Percentiles rank a stretch among this genome's conserved stretches.
phyloP scores from a whole-genome alignment of 2,888 invertebrate species.

The Drosophila quinaria region DNA sequence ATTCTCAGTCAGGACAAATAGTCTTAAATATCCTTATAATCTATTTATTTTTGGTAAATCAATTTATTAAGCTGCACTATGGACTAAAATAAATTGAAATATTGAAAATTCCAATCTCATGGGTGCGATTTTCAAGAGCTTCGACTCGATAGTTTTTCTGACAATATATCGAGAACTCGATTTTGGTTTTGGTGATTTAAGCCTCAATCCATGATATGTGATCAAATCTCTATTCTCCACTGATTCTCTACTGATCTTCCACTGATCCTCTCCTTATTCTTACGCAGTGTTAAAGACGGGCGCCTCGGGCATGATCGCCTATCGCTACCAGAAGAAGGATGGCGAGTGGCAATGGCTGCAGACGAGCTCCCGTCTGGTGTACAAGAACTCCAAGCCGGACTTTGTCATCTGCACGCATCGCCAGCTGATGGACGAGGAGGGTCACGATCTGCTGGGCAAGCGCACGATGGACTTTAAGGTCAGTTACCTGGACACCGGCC shows the following conservation, averaged over 20 bases:
- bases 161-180: too few relatives aligned
- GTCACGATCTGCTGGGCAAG: conserved; percentile 97
- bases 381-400: conserved; percentile 99
- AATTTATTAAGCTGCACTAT: too few relatives aligned
- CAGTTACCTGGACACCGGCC: conserved; percentile 97
- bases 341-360: conserved; percentile 99
- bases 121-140: too few relatives aligned
- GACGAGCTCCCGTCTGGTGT: conserved; percentile 97
- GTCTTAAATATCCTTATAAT: too few relatives aligned
- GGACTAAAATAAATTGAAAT: too few relatives aligned
- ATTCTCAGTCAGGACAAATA: too few relatives aligned
- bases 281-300: conserved; percentile 97
- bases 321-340: conserved; percentile 97
- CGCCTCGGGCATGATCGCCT: conserved; percentile 99
- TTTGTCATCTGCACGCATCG: conserved; percentile 99
- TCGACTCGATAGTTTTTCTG: too few relatives aligned
- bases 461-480: conserved; percentile 99
- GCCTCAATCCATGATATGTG: too few relatives aligned
- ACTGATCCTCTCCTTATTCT: not conserved
- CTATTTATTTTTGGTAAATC: too few relatives aligned
- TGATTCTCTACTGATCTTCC: not conserved
- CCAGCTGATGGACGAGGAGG: conserved; percentile 99
- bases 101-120: too few relatives aligned
- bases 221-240: not conserved
- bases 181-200: too few relatives aligned